Conservation (phyloP, 2,797 vertebrate species). For the Acanthiza pusilla region DNA sequence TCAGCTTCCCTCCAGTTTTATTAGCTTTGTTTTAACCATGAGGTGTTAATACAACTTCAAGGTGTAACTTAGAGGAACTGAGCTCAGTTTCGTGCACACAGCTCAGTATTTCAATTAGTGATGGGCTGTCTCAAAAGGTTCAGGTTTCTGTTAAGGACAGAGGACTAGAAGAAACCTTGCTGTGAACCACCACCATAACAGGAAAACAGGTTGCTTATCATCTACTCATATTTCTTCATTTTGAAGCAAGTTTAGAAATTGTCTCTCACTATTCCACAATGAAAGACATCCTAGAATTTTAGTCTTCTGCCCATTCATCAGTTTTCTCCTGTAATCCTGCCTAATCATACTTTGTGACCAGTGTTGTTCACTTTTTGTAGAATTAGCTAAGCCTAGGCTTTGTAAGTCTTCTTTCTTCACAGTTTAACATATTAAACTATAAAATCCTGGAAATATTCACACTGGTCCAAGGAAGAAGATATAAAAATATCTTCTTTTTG, state of each 20-base stretch:
- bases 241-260: neutral
- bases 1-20: slow-evolving; percentile 25
- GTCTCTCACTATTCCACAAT: neutral
- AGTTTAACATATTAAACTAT: neutral
- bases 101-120: slow-evolving; percentile 18
- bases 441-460: neutral
- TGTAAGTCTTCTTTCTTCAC: neutral
- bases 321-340: neutral
- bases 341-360: neutral
- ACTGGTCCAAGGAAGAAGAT: neutral
- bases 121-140: slow-evolving; percentile 1
- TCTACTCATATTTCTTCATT: neutral
- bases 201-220: neutral
- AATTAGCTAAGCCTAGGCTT: neutral
- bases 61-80: neutral
- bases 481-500: neutral
- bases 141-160: neutral
- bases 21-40: slow-evolving; percentile 17
- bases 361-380: neutral
- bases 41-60: slow-evolving; percentile 44
- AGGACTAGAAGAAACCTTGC: neutral
- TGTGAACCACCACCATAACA: neutral
- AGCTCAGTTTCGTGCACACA: neutral
- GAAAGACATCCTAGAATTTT: neutral
- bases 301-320: neutral